These are phyloP conservation scores for Tenodera sinensis DNA, from an alignment of 2,888 invertebrate species.

Conservation along the genomic window DNA sequence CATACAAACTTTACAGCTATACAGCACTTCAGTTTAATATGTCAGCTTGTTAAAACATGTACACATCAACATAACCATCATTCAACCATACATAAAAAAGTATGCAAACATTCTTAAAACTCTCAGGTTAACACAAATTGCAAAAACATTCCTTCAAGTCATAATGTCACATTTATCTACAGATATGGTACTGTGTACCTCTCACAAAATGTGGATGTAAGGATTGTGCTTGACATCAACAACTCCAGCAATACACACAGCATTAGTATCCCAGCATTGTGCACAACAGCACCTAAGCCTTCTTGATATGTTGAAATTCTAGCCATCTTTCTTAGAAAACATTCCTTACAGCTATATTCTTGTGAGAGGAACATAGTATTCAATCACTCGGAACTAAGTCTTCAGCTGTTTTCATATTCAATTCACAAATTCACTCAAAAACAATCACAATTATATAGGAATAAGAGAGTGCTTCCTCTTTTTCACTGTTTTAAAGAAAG, in stretches of 20 bases:
- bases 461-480: neutral
- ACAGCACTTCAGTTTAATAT: neutral
- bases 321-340: too few relatives aligned
- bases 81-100: neutral
- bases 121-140: neutral
- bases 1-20: neutral
- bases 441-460: neutral
- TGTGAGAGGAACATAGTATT: too few relatives aligned
- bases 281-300: too few relatives aligned
- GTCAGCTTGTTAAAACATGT: neutral
- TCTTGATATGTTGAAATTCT: too few relatives aligned
- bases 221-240: too few relatives aligned
- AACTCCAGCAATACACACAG: too few relatives aligned
- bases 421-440: neutral
- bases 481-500: neutral
- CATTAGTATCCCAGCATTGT: too few relatives aligned
- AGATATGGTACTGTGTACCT: neutral
- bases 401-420: neutral
- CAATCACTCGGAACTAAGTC: too few relatives aligned
- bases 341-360: too few relatives aligned
- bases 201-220: too few relatives aligned
- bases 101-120: neutral
- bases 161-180: neutral
- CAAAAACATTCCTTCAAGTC: neutral
- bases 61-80: neutral